A percentile compares a stretch with the other conserved stretches of the same genome.
These are phyloP conservation scores for Fragum sueziense DNA, from an alignment of 2,888 invertebrate species.

Conservation along the genomic window DNA sequence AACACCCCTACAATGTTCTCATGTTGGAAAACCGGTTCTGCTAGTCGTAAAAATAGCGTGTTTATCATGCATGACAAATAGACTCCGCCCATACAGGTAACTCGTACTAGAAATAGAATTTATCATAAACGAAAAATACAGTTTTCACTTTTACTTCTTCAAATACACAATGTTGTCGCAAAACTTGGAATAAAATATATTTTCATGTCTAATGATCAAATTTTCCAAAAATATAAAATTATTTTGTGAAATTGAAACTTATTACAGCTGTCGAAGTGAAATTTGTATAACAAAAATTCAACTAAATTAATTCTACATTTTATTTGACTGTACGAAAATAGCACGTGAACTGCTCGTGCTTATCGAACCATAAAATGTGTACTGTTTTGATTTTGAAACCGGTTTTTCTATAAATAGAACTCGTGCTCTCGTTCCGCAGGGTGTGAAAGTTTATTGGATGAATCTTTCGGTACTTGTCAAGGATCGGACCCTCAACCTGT, in stretches of 20 bases:
- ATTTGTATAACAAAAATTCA: no score
- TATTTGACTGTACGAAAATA: not conserved
- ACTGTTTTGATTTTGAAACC: slow-evolving; percentile 55
- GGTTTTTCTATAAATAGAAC: slow-evolving; percentile 34
- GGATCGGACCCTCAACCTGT: not conserved
- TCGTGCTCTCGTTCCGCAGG: not conserved
- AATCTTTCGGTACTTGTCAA: not conserved
- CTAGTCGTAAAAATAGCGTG: slow-evolving; percentile 67
- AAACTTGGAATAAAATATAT: no score
- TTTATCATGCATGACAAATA: slow-evolving; percentile 34
- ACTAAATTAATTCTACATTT: not conserved
- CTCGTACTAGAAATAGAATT: not conserved
- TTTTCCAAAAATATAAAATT: no score
- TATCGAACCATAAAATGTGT: slow-evolving; percentile 7
- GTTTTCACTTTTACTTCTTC: no score
- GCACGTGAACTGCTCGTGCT: not conserved
- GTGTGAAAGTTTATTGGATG: not conserved
- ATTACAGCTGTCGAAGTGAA: no score
- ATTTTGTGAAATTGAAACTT: no score
- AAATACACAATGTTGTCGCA: no score
- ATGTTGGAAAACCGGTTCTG: slow-evolving; percentile 67
- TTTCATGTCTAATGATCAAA: no score
- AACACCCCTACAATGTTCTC: slow-evolving; percentile 23
- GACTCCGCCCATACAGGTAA: slow-evolving; percentile 41
- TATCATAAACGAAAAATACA: no score